Evolutionary conservation across 2,888 invertebrate species (phyloP), one percentile per base, ranked within the genome.

Genomic region (Cynaeus angustus): DNA sequence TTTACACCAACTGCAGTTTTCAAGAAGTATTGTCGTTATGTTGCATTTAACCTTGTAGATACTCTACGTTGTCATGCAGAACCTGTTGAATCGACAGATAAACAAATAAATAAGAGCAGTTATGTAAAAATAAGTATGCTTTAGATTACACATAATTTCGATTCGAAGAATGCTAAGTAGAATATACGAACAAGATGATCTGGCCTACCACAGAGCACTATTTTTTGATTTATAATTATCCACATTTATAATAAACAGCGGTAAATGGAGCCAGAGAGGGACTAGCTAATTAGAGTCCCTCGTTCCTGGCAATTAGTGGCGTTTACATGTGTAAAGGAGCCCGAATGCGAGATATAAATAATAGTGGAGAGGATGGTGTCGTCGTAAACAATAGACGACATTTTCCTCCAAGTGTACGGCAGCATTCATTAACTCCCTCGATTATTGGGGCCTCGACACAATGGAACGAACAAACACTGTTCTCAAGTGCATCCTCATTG

Each of bases 401-500:
- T 67, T 67, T 70, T 72, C 74, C 71, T 71, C 66, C 38, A 71
- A 72, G 74, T 74, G 71, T 48, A 72, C 71, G 72, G 70, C 68
- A 70, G 68, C 59, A 71, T 71, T 74, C 74, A 74, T 74, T 74
- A 74, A 74, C 72, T 74, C 72, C 66, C 74, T 62, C 70, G 66
- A 71, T 74, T 74, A 66, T 66, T 64, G 68, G 56, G 64, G 71
- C 59, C 53, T 62, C 16, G n/a, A 33, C 72, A 71, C 71, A 72
- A 74, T 72, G 65, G 71, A 64, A 71, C 66, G 71, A 69, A 67
- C 72, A 69, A 66, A 64, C 70, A 72, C 62, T 56, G 66, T 58
- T 68, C 72, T 74, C 74, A 59, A 74, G 74, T 70, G 74, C 68
- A 66, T 58, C 72, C 64, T 66, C 70, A 71, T 68, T 66, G 74